Base-by-base conservation (phyloP, 2,797 vertebrate species). In the Muraenolepis orangiensis region DNA sequence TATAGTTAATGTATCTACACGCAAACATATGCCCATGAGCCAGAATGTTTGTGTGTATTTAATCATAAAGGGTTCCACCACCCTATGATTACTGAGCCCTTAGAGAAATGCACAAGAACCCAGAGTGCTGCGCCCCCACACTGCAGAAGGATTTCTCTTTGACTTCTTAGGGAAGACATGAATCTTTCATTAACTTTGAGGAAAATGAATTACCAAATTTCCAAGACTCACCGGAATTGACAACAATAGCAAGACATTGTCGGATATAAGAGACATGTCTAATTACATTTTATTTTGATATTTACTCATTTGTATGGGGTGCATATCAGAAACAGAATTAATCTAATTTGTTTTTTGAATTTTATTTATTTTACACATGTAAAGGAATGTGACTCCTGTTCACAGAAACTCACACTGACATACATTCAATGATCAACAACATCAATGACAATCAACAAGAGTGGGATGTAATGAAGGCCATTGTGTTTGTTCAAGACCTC, bases 171-270 rank as follows among this genome's bases (percentile, higher is more conserved):
- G 67, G 69, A 81, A 30, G 67, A 26, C 72, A 79, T 84, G 77
- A 73, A 85, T 85, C 77, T 85, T 85, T 84, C 76, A 85, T 82
- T 76, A 68, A 23, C 64, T 42, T 78, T 78, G 42, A 69, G 51
- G 68, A 73, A 74, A 75, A 83, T 74, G 64, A 76, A 78, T 74
- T 30, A 76, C 79, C 66, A 80, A 46, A 81, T 74, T 77, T 81
- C 68, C 12, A 71, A 70, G 71, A 77, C 73, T 84, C 74, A 77
- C 75, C 71, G 72, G 73, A n/a, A n/a, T n/a, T n/a, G 77, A 57
- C 51, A 77, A 32, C 73, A 36, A 38, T 74, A 78, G 69, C 80
- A 83, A 14, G 40, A 42, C 40, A 84, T 70, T 74, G 73, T 68
- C 32, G 34, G 51, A 28, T 29, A 51, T 46, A 75, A 74, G 66